Conservation (phyloP, 1,140 invertebrate species). For the Plodia interpunctella region DNA sequence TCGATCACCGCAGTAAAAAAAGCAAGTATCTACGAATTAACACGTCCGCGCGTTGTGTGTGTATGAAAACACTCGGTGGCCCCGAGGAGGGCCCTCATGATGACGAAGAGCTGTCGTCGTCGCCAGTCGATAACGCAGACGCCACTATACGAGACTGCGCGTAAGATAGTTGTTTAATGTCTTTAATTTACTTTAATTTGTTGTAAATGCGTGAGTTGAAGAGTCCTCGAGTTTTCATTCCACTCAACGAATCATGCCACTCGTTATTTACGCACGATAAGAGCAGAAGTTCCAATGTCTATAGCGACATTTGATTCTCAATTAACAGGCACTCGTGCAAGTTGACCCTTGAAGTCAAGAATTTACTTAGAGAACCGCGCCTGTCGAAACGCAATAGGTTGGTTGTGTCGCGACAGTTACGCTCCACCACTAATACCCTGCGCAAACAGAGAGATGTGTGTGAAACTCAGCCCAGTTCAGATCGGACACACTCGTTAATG, state of each 20-base stretch:
- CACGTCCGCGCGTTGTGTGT: conserved; percentile 68
- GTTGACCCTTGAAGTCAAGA: conserved; percentile 5
- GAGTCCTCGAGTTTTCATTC: conserved; percentile 37
- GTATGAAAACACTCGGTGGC: conserved; percentile 70
- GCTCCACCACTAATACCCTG: conserved; percentile 40
- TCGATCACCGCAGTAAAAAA: conserved; percentile 69
- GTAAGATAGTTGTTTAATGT: conserved; percentile 62
- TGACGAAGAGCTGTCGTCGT: conserved; percentile 63
- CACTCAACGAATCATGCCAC: conserved; percentile 36
- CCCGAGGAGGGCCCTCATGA: conserved; percentile 57
- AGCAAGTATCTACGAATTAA: conserved; percentile 74
- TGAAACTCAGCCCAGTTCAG: conserved; percentile 55
- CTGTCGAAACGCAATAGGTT: conserved; percentile 15
- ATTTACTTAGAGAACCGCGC: background rate
- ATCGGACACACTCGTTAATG: conserved; percentile 56
- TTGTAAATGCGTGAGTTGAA: conserved; percentile 29
- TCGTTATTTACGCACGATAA: conserved; percentile 27
- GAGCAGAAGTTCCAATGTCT: conserved; percentile 15
- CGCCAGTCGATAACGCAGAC: conserved; percentile 25
- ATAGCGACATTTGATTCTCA: conserved; percentile 8
- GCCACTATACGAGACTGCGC: conserved; percentile 42
- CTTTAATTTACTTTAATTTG: conserved; percentile 72
- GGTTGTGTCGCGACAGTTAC: conserved; percentile 41
- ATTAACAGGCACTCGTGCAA: conserved; percentile 15
- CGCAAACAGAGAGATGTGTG: conserved; percentile 51